Evolutionary conservation across 2,113 vertebrate species (phyloP), one percentile per base, ranked within the genome.

Genomic region (Siniperca chuatsi): DNA sequence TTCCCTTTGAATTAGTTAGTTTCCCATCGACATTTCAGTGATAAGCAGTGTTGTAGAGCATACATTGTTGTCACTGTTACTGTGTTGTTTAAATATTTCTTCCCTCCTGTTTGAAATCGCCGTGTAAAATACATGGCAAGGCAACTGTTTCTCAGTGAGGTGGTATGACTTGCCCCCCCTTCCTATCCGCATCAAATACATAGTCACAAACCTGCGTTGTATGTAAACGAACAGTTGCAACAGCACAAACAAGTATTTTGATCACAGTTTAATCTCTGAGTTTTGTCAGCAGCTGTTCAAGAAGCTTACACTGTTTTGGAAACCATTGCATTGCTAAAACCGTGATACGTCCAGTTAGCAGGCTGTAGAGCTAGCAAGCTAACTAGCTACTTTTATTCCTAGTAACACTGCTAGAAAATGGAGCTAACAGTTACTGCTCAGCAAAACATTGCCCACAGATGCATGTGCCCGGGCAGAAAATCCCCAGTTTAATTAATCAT

Each of bases 341-440:
- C 92, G 90, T 96, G 96, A 97, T 97, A 96, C 97, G 96, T 97
- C 95, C 96, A 92, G 95, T 89, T 85, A 90, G 91, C 92, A 84
- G 77, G 80, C 92, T 91, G 42, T 74, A 44, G 64, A 79, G 94
- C 94, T 95, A 95, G 93, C 95, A 89, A 55, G 94, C 96, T 96
- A 94, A 94, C 94, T 92, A 95, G 95, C 95, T 95, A 94, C 95
- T 95, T 93, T 94, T 91, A 93, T 93, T 92, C 90, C 90, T 81
- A 90, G 89, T 89, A 86, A 94, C 79, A 85, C 78, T 92, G 93
- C 92, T 78, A 91, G 94, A 90, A 93, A 91, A 91, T 87, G 89
- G 86, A 90, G 90, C 94, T 81, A 48, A 48, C 46, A 48, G 46
- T 48, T 16, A 89, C 82, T 84, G 93, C 79, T 55, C 83, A 74